Percentiles rank a stretch among this genome's conserved stretches.
Evolutionary conservation across 1,140 invertebrate species (phyloP).

Genomic region (Phortica variegata): DNA sequence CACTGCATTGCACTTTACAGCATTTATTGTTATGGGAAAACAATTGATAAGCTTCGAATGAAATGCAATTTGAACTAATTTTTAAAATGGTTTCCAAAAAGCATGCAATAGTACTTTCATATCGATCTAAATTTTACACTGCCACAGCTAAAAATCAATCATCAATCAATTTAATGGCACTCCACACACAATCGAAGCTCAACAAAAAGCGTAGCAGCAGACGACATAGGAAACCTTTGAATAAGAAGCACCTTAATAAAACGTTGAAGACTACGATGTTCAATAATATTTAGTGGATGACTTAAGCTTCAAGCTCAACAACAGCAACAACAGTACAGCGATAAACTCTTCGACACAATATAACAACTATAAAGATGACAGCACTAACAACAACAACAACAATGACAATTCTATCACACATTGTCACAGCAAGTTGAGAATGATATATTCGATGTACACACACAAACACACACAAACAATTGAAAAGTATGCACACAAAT

Average conservation of each 20-base stretch:
- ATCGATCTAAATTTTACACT: no score
- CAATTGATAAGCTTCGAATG: no score
- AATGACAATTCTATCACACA: conserved; percentile 6
- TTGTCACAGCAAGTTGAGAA: conserved; percentile 47
- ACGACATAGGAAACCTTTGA: conserved; percentile 25
- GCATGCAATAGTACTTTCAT: no score
- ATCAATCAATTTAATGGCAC: conserved; percentile 52
- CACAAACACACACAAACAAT: no score
- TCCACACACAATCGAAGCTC: conserved; percentile 15
- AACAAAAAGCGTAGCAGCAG: background rate
- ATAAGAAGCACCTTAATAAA: conserved; percentile 32
- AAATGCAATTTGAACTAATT: no score
- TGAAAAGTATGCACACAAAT: no score
- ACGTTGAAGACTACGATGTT: conserved; percentile 21
- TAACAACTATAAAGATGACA: no score
- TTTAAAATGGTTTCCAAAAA: no score
- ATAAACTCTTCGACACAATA: no score
- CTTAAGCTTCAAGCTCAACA: no score
- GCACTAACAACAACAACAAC: no score
- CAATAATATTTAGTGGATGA: conserved; percentile 41
- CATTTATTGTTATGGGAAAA: conserved; percentile 50
- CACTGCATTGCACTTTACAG: conserved; percentile 43
- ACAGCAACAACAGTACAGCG: no score
- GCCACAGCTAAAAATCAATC: conserved; percentile 50
- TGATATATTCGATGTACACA: conserved; percentile 42